Evolutionary conservation across 2,888 invertebrate genomes (phyloP).

Genomic region (Boloria selene): DNA sequence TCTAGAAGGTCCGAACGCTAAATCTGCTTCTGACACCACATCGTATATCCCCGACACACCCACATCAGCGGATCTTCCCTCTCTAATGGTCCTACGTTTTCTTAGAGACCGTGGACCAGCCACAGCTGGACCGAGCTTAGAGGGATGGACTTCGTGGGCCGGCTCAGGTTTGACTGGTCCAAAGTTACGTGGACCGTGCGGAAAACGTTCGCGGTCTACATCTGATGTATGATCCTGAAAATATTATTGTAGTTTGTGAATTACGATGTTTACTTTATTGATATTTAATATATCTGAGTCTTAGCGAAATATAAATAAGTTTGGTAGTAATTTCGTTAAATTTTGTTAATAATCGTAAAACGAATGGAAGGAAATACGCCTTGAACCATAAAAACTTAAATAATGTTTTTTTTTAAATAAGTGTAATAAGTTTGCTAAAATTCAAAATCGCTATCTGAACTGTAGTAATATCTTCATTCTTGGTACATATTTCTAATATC

Average conservation of each 20-base stretch:
- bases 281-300: not conserved
- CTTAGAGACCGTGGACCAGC: constrained; percentile 81
- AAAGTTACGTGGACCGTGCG: constrained; percentile 89
- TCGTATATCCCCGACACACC: constrained; percentile 95
- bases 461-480: too few species aligned
- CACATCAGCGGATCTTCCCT: constrained; percentile 91
- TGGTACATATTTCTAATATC: too few species aligned
- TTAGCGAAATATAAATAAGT: too few species aligned
- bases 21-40: constrained; percentile 94
- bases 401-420: too few species aligned
- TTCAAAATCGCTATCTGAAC: too few species aligned
- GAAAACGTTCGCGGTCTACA: constrained; percentile 86
- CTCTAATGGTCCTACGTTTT: constrained; percentile 85
- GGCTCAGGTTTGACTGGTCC: constrained; percentile 68
- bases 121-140: constrained; percentile 75
- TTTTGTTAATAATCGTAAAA: too few species aligned
- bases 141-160: constrained; percentile 76
- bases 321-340: too few species aligned
- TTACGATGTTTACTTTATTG: not conserved
- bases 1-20: constrained; percentile 93
- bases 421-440: too few species aligned
- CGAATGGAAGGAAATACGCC: too few species aligned
- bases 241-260: not conserved
- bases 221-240: constrained; percentile 78
- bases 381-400: too few species aligned